Conservation (phyloP, 2,113 vertebrate genomes). For the Protobothrops mucrosquamatus region DNA sequence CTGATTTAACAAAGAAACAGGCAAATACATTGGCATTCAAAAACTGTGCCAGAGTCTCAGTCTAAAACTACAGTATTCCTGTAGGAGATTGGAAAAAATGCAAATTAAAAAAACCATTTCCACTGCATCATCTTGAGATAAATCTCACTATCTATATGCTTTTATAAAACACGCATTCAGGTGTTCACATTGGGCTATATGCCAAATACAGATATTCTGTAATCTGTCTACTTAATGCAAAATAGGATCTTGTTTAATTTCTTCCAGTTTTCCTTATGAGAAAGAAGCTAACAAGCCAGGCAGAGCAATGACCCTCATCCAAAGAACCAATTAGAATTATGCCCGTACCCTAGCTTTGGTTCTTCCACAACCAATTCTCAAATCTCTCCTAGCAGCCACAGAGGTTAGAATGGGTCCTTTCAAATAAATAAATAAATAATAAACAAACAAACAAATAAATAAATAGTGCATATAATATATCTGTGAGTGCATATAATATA, state of each 20-base stretch:
- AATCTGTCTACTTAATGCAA: not conserved
- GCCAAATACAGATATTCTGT: not conserved
- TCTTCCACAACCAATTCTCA: not conserved
- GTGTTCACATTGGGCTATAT: not conserved
- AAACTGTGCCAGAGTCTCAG: not conserved
- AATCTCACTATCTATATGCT: not conserved
- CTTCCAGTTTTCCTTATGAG: not conserved
- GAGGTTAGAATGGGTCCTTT: not conserved
- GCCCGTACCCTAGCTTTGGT: not conserved
- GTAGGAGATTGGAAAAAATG: not conserved
- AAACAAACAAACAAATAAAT: not conserved
- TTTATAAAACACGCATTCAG: not conserved
- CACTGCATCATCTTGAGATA: not conserved
- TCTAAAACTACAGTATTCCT: not conserved
- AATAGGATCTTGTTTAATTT: not conserved
- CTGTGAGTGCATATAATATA: not conserved
- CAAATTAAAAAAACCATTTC: not conserved
- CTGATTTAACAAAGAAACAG: not conserved
- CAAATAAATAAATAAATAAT: not conserved
- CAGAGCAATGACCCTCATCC: not conserved
- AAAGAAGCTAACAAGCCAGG: not conserved
- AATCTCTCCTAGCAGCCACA: not conserved
- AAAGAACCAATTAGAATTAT: not conserved
- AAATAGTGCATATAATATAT: not conserved
- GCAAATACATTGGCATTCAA: not conserved